These are phyloP conservation scores for Ornithorhynchus anatinus DNA, from an alignment of 2,113 vertebrate species.

Conservation along the genomic window DNA sequence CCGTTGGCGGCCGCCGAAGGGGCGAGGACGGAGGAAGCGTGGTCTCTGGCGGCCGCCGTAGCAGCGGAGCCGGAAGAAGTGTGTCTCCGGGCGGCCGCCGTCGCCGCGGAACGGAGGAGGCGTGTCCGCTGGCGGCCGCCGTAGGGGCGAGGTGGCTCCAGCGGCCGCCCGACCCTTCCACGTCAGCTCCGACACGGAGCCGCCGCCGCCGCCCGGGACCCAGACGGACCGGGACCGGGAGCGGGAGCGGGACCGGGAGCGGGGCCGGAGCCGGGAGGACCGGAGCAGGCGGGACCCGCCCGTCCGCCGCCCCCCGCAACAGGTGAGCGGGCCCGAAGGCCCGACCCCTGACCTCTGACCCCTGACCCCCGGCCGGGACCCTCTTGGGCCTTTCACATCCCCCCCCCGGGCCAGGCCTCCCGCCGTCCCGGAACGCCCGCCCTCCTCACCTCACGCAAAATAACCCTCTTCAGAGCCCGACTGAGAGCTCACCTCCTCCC, in stretches of 20 bases:
- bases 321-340: not conserved
- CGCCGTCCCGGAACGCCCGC: not conserved
- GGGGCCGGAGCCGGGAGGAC: too few species aligned
- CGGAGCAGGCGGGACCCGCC: not conserved
- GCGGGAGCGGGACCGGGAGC: not conserved
- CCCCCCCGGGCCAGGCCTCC: not conserved
- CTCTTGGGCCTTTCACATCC: not conserved
- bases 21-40: too few species aligned
- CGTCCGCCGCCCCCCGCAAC: not conserved
- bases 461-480: not conserved
- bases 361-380: not conserved
- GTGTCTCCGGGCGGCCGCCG: conserved; percentile 58
- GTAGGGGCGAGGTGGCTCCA: conserved; percentile 57
- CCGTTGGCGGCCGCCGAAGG: not conserved
- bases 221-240: not conserved
- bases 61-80: not conserved
- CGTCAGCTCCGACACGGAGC: conserved; percentile 66
- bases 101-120: not conserved
- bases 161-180: conserved; percentile 54
- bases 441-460: not conserved
- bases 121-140: conserved; percentile 55
- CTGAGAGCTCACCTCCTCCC: too few species aligned
- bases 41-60: too few species aligned
- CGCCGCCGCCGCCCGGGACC: not conserved
- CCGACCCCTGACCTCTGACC: too few species aligned